Base-by-base conservation (phyloP, 1,140 invertebrate genomes). In the Ditylenchus dipsaci region DNA sequence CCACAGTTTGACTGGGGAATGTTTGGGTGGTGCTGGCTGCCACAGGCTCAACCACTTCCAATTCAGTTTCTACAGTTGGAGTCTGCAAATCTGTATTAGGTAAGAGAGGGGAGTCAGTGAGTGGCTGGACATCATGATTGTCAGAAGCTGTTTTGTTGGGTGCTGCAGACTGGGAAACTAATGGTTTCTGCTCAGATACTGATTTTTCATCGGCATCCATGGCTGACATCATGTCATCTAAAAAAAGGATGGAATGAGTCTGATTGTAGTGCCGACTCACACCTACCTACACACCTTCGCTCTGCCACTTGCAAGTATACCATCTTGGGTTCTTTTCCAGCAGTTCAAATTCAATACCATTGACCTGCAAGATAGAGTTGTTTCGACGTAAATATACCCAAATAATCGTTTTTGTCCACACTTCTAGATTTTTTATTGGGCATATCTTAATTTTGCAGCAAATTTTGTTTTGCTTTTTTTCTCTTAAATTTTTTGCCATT, bases 231-330 rank as follows among this genome's bases (percentile, higher is more conserved):
- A 65, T 65, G 8, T 65, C 63, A 29, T 65, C 63, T 65, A 64
- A 65, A 61, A 5, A 11, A 45, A 27, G 27, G n/a, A n/a, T 30
- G n/a, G 59, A 19, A 3, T 61, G 7, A 30, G n/a, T 45, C 29
- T 61, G 19, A 19, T 11, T 61, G 29, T 7, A 61, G 8, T 53
- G 3, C 5, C 26, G 8, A n/a, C 66, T 63, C 7, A 7, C 63
- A 67, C 67, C 67, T 49, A 77, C 76, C 68, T 23, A 79, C 47
- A 67, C 76, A 78, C 15, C 71, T 26, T 57, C 68, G 59, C 33
- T 75, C 72, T 29, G 79, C 66, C 19, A 80, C 73, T 42, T 79
- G 69, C 45, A 78, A 77, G 53, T 77, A 78, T 53, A 79, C 71
- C 76, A 78, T 78, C 47, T 65, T 66, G 11, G 69, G 29, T 68